These are phyloP conservation scores for Emydura subglobosa DNA, from an alignment of 2,113 vertebrate genomes.

Conservation along the genomic window DNA sequence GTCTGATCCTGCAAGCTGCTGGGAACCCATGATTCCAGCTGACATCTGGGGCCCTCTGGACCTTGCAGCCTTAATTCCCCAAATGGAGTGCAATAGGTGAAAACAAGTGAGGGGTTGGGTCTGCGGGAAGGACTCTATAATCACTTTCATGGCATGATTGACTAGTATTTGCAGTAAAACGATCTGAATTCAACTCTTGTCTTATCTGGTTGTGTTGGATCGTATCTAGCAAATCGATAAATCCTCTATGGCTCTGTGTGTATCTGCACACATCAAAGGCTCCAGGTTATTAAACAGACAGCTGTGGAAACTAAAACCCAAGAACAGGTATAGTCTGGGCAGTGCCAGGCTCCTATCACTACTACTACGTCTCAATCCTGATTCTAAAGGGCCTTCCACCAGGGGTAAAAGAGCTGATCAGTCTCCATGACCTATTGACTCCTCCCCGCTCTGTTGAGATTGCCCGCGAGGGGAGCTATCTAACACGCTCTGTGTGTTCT, in stretches of 20 bases:
- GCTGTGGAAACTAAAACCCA: background rate
- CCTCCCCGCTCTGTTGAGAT: background rate
- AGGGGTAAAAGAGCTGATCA: background rate
- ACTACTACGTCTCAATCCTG: background rate
- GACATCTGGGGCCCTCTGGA: background rate
- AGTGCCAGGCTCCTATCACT: background rate
- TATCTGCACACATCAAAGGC: background rate
- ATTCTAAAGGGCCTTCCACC: background rate
- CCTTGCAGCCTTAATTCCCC: rapidly evolving
- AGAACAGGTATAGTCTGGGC: background rate
- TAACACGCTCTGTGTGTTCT: background rate
- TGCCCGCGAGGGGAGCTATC: background rate
- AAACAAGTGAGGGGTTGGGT: background rate
- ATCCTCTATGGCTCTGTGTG: background rate
- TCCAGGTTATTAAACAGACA: background rate
- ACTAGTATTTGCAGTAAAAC: background rate
- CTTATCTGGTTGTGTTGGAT: background rate
- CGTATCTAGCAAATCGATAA: background rate
- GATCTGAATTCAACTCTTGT: background rate
- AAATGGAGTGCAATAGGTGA: background rate
- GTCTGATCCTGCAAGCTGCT: background rate
- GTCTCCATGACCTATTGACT: background rate
- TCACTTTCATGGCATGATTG: background rate
- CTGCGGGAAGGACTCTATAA: background rate
- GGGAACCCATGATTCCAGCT: background rate